Conservation (phyloP, 2,797 vertebrate genomes). For the Rhinogobio ventralis region DNA sequence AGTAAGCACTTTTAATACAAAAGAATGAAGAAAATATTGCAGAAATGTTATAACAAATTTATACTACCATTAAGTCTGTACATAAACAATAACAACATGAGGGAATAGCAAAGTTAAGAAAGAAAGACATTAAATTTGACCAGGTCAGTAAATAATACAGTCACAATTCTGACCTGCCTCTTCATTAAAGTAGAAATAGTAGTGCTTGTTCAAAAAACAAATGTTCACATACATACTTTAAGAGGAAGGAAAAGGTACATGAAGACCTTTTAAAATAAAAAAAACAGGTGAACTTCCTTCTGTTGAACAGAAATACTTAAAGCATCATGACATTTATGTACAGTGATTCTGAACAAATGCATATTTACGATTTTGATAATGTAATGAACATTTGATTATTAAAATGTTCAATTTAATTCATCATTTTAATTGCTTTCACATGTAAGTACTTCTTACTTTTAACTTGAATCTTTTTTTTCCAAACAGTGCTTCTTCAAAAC, state of each 20-base stretch:
- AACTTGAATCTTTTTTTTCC: conserved; percentile 78
- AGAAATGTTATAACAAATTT: conserved; percentile 88
- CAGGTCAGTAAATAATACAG: conserved; percentile 76
- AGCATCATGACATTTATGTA: conserved; percentile 84
- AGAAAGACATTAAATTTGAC: conserved; percentile 75
- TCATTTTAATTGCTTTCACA: conserved; percentile 72
- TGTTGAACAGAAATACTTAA: conserved; percentile 82
- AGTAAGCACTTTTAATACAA: conserved; percentile 93
- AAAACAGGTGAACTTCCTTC: conserved; percentile 78
- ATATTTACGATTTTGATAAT: conserved; percentile 83
- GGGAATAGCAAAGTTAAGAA: conserved; percentile 61
- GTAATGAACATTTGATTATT: conserved; percentile 85
- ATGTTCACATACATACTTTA: conserved; percentile 80
- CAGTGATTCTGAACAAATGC: conserved; percentile 83
- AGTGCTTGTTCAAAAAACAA: conserved; percentile 83
- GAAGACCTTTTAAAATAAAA: conserved; percentile 63
- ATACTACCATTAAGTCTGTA: conserved; percentile 87
- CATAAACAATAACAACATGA: conserved; percentile 84
- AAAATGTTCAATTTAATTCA: conserved; percentile 48
- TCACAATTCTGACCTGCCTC: conserved; percentile 80
- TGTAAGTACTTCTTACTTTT: conserved; percentile 83
- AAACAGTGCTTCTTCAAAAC: conserved; percentile 51
- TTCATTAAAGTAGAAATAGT: conserved; percentile 84
- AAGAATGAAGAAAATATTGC: conserved; percentile 79
- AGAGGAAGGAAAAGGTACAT: conserved; percentile 76